Conservation (phyloP, 1,140 invertebrate genomes). For the Conus ventricosus region DNA sequence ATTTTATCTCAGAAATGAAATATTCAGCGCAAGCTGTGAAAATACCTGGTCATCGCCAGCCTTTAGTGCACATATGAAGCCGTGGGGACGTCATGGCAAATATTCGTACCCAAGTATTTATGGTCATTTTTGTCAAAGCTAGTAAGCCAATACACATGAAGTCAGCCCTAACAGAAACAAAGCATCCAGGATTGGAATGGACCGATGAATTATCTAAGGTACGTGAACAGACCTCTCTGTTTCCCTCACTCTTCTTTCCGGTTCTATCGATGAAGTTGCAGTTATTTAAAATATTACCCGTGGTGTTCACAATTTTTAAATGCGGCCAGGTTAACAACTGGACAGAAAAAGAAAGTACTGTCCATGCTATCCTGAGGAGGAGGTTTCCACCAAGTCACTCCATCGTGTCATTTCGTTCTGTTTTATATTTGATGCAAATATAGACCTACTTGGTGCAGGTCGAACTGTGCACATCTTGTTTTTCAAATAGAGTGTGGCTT, state of each 20-base stretch:
- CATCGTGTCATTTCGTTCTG: too few species aligned
- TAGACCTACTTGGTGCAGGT: too few species aligned
- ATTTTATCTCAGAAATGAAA: neutral
- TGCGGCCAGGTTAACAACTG: too few species aligned
- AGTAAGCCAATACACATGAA: conserved; percentile 57
- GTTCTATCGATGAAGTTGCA: neutral
- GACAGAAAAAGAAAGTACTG: too few species aligned
- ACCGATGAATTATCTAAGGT: conserved; percentile 68
- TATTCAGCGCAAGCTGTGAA: neutral
- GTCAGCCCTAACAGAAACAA: conserved; percentile 52
- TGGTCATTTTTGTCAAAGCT: conserved; percentile 55
- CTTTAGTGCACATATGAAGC: conserved; percentile 46
- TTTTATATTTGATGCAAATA: too few species aligned
- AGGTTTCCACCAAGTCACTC: too few species aligned
- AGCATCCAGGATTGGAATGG: conserved; percentile 71
- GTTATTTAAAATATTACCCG: neutral
- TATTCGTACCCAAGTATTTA: conserved; percentile 61
- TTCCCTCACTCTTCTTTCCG: too few species aligned
- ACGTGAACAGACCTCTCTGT: conserved; percentile 25
- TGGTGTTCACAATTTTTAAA: too few species aligned
- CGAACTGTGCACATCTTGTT: too few species aligned
- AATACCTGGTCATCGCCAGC: conserved; percentile 26
- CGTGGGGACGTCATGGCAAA: conserved; percentile 44
- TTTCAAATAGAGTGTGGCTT: too few species aligned
- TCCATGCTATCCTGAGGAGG: too few species aligned